Conservation (phyloP, 1,140 invertebrate genomes). For the Linepithema humile region DNA sequence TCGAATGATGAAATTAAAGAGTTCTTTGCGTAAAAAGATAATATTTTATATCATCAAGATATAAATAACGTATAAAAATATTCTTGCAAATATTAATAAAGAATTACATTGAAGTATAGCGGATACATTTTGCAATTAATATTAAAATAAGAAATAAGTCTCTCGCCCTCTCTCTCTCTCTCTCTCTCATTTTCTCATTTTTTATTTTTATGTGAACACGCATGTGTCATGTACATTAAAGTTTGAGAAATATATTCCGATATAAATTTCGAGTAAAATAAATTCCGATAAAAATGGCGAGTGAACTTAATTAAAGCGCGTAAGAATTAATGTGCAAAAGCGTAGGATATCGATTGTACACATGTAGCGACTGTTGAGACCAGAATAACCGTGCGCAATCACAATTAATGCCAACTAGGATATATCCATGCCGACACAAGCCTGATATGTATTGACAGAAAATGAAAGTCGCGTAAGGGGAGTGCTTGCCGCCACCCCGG, state of each 20-base stretch:
- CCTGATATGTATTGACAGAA: constrained; percentile 46
- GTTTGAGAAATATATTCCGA: background rate
- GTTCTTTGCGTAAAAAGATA: background rate
- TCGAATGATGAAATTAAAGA: background rate
- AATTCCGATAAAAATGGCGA: too few relatives aligned
- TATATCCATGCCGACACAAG: constrained; percentile 2
- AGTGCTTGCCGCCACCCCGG: background rate
- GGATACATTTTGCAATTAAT: background rate
- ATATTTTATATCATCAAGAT: constrained; percentile 1
- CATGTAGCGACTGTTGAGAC: background rate
- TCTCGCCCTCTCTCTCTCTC: too few relatives aligned
- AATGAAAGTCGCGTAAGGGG: constrained; percentile 31
- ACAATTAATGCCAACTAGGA: constrained; percentile 31
- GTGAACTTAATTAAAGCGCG: background rate
- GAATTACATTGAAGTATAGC: background rate
- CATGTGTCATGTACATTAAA: background rate
- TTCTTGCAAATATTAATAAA: background rate
- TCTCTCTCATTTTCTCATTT: background rate
- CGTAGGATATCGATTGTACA: background rate
- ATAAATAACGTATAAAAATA: background rate
- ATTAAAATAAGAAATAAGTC: background rate
- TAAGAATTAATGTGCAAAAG: background rate
- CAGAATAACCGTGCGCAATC: constrained; percentile 22
- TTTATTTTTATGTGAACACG: background rate
- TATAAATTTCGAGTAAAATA: too few relatives aligned